Evolutionary conservation across 2,113 vertebrate species (phyloP), one percentile per base, ranked within the genome.

Genomic region (Mellivora capensis): DNA sequence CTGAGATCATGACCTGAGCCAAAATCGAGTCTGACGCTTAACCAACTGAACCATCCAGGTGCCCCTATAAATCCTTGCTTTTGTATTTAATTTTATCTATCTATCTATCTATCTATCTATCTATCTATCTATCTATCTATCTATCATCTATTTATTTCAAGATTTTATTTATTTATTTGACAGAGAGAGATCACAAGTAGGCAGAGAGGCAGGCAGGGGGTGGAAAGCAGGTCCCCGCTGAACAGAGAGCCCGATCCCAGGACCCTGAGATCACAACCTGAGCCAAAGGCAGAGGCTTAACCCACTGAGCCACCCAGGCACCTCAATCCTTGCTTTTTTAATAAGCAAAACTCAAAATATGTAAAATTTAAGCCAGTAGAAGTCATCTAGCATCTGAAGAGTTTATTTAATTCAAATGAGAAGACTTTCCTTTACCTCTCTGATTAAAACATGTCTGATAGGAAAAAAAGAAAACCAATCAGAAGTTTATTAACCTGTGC

Each of bases 401-500:
- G 27, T 52, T 52, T 91, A 69, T 87, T 89, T 94, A 87, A 88
- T 83, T 84, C 59, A 23, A 49, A 94, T 72, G 47, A 44, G 7
- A 89, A 88, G 6, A 80, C 12, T 81, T 83, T 91, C 4, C 57
- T 89, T 77, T 47, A 67, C 37, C 4, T 59, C 31, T 81, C 17
- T 93, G 34, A 52, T 97, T 47, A 47, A 93, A 91, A 93, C n/a
- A 69, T 93, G 49, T 80, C 69, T 92, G n/a, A 79, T 52, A 31
- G 11, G 9, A 47, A 47, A 29, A 27, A 62, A 13, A 23, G 23
- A 37, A 47, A 37, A 20, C 20, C 2, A 86, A 69, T 37, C 13
- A 52, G 34, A 81, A 64, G 6, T 64, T 79, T 64, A 79, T 64
- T 79, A 52, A 47, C 42, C 13, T 21, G 15, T 27, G 44, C 25